A percentile compares a stretch with the other conserved stretches of the same genome.
Evolutionary conservation across 2,797 vertebrate species (phyloP).

Genomic region (Coracias cyanogaster): DNA sequence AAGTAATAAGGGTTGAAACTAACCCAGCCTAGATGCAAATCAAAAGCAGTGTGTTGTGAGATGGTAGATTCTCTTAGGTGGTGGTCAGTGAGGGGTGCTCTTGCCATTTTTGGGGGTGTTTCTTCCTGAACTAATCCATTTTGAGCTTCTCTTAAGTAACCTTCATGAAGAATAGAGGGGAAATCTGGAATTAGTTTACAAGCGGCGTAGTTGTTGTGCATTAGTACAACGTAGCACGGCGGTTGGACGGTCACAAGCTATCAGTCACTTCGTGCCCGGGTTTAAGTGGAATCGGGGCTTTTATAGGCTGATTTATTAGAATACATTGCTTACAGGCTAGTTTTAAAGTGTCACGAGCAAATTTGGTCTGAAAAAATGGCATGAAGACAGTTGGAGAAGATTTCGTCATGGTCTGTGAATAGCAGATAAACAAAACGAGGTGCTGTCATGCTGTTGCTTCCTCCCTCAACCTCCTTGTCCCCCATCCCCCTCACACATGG

Average conservation of each 20-base stretch:
- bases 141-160: not conserved
- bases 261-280: not conserved
- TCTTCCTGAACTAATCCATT: not conserved
- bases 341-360: not conserved
- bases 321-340: not conserved
- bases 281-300: not conserved
- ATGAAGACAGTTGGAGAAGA: not conserved
- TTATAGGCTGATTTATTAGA: constrained; percentile 22
- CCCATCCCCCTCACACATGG: not conserved
- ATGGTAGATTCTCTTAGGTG: not conserved
- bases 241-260: not conserved
- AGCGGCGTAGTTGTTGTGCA: not conserved
- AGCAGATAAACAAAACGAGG: not conserved
- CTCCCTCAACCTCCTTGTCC: not conserved
- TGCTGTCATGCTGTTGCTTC: not conserved
- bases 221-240: not conserved
- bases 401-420: not conserved
- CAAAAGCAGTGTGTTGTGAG: not conserved
- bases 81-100: not conserved
- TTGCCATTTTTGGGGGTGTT: not conserved
- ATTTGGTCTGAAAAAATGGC: not conserved
- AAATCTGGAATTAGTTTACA: not conserved
- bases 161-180: not conserved
- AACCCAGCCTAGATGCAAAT: not conserved
- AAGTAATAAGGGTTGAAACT: not conserved